Conservation (phyloP, 2,888 invertebrate genomes). For the Stratiomys singularior region DNA sequence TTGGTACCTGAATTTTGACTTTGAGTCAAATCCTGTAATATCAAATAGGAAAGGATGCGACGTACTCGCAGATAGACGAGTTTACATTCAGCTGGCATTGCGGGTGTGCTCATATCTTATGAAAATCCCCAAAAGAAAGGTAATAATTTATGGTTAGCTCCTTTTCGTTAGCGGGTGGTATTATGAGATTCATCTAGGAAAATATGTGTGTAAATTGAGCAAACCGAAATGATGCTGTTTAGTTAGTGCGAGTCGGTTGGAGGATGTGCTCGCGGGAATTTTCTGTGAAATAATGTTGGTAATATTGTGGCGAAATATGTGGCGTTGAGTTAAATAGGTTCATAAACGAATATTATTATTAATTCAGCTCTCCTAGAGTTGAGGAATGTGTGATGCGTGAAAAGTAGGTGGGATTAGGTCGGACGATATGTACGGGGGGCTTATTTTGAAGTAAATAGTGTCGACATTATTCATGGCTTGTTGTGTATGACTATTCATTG, state of each 20-base stretch:
- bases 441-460: not conserved
- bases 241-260: not conserved
- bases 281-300: conserved; percentile 8
- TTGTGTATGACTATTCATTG: no score
- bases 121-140: conserved; percentile 31
- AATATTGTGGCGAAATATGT: not conserved
- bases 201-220: conserved; percentile 10
- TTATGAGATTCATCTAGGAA: conserved; percentile 25
- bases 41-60: conserved; percentile 11
- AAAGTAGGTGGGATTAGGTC: not conserved
- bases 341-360: conserved; percentile 19
- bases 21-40: conserved; percentile 12
- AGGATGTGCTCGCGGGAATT: not conserved
- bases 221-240: conserved; percentile 5
- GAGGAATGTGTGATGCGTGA: not conserved
- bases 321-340: not conserved
- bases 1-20: not conserved
- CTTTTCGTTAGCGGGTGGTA: conserved; percentile 29
- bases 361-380: not conserved
- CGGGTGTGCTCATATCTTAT: not conserved
- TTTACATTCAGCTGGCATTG: no score
- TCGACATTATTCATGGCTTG: no score
- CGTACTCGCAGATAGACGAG: no score
- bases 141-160: conserved; percentile 30
- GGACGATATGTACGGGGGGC: not conserved